A percentile compares a stretch with the other conserved stretches of the same genome.
Evolutionary conservation across 2,888 invertebrate species (phyloP).

Genomic region (Tachina grossa): DNA sequence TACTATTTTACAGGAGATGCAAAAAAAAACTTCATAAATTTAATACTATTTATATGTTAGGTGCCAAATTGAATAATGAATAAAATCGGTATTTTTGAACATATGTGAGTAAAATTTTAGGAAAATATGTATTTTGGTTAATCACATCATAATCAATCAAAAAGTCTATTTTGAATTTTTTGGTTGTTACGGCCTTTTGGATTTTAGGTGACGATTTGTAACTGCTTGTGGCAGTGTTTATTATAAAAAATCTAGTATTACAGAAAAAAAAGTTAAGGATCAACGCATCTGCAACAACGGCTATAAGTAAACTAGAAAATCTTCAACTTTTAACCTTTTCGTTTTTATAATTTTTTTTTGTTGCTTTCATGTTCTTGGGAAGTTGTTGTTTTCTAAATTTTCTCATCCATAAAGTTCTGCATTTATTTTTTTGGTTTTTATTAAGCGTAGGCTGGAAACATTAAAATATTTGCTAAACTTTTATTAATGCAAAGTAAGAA

Average conservation of each 20-base stretch:
- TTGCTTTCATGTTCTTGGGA: constrained; percentile 43
- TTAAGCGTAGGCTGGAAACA: constrained; percentile 63
- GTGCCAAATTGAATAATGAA: no score
- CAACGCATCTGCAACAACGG: constrained; percentile 58
- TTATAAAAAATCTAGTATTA: constrained; percentile 56
- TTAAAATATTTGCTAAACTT: constrained; percentile 8
- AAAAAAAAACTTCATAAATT: no score
- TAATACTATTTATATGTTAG: no score
- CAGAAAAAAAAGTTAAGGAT: constrained; percentile 57
- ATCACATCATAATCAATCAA: no score
- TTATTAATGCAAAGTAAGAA: neutral
- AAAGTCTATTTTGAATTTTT: no score
- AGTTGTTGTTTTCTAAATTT: constrained; percentile 59
- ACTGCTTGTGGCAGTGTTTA: constrained; percentile 25
- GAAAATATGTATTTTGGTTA: no score
- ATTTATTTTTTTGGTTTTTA: constrained; percentile 2
- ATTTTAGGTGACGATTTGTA: neutral
- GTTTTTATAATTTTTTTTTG: constrained; percentile 9
- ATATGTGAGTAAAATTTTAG: no score
- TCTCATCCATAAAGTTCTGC: constrained; percentile 38
- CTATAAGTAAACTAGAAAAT: constrained; percentile 61
- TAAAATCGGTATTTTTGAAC: no score
- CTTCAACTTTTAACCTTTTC: constrained; percentile 67
- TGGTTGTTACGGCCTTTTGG: no score
- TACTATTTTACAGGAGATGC: no score